These are phyloP conservation scores for Buathra laborator DNA, from an alignment of 2,888 invertebrate species.

Conservation along the genomic window DNA sequence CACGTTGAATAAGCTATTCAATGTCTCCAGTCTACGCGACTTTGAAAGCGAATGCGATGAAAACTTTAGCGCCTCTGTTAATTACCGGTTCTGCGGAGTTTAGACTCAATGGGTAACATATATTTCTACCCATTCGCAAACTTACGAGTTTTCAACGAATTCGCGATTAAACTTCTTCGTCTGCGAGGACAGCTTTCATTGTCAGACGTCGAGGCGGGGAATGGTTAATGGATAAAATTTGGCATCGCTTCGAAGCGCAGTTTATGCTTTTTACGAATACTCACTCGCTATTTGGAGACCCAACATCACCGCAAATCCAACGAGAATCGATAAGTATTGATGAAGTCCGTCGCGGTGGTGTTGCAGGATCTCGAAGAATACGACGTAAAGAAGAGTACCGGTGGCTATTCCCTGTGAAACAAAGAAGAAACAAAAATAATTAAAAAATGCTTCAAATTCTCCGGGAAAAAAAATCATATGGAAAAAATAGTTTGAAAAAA, in stretches of 20 bases:
- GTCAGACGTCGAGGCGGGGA: not conserved
- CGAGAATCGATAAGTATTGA: conserved; percentile 89
- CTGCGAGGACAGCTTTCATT: not conserved
- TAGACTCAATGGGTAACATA: not conserved
- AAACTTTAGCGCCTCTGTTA: conserved; percentile 39
- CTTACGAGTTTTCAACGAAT: not conserved
- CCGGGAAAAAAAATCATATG: no score
- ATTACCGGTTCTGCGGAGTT: conserved; percentile 46
- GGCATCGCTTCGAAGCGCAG: not conserved
- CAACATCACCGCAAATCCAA: conserved; percentile 91
- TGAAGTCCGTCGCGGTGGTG: conserved; percentile 87
- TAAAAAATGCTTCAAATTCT: no score
- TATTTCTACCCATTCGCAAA: conserved; percentile 12
- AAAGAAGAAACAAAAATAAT: not conserved
- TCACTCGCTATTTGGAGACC: conserved; percentile 88
- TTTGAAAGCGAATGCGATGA: conserved; percentile 29
- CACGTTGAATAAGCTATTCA: conserved; percentile 46
- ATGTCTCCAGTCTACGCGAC: conserved; percentile 30
- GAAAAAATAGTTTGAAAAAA: no score
- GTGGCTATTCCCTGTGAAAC: conserved; percentile 93
- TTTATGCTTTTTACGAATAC: conserved; percentile 77
- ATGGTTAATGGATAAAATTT: not conserved
- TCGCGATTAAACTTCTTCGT: conserved; percentile 26
- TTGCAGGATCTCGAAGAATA: conserved; percentile 97
- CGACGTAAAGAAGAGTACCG: conserved; percentile 97